Conservation (phyloP, 2,797 vertebrate species). For the Fundulus diaphanus region DNA sequence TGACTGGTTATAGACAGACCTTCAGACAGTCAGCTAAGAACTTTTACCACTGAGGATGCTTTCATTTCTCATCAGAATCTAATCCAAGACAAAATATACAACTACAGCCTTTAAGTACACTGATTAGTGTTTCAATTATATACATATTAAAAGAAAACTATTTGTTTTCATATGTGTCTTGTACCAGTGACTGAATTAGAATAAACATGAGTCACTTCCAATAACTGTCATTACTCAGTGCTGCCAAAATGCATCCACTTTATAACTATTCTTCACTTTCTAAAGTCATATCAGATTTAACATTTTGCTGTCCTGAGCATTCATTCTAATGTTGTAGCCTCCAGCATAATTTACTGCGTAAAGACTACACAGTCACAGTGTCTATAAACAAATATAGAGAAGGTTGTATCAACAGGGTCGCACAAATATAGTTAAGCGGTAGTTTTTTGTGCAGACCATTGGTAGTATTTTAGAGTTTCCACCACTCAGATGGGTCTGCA, state of each 20-base stretch:
- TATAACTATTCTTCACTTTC: too few relatives aligned
- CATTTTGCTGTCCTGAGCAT: background rate
- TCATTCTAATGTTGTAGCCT: too few relatives aligned
- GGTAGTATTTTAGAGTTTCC: background rate
- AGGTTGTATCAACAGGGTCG: background rate
- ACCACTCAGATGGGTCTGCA: background rate
- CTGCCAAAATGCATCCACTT: too few relatives aligned
- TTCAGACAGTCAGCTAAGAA: background rate
- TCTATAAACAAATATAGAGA: background rate
- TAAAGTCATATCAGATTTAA: too few relatives aligned
- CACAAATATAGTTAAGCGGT: background rate
- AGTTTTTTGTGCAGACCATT: background rate
- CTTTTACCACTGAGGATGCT: too few relatives aligned
- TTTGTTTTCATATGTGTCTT: background rate
- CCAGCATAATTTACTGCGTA: background rate
- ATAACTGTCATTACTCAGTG: background rate
- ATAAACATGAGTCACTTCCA: too few relatives aligned
- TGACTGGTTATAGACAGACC: background rate
- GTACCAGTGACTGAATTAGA: too few relatives aligned
- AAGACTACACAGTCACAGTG: background rate
- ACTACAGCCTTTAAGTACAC: background rate
- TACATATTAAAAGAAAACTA: background rate
- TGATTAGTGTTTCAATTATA: background rate
- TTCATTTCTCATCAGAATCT: too few relatives aligned
- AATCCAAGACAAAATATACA: too few relatives aligned